phyloP scores from a whole-genome alignment of 2,113 vertebrate genomes.

The Anarhynchus alexandrinus region DNA sequence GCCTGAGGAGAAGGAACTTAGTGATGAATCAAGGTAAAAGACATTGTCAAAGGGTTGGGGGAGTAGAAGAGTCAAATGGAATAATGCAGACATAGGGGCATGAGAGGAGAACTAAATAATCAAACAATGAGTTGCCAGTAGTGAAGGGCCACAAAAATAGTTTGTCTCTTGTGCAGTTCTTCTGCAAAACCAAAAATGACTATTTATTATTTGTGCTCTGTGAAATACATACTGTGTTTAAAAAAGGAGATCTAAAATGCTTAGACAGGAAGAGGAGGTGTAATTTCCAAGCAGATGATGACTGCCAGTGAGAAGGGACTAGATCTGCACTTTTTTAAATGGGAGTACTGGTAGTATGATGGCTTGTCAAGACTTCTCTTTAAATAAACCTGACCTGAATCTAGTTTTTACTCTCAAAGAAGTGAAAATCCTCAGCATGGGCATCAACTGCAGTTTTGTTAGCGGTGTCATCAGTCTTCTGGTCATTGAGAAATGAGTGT shows the following conservation, averaged over 20 bases:
- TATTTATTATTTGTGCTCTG: background rate
- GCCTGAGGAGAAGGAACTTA: background rate
- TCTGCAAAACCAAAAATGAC: background rate
- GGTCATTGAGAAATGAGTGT: background rate
- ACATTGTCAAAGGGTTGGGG: background rate
- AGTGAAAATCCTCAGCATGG: background rate
- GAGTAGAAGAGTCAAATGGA: background rate
- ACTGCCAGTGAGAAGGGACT: background rate
- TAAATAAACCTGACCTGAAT: background rate
- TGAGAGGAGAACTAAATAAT: background rate
- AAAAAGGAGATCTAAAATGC: background rate
- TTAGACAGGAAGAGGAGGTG: background rate
- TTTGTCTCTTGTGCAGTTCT: background rate
- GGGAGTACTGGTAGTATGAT: background rate
- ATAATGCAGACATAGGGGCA: background rate
- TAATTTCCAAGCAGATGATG: background rate
- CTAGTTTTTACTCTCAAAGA: background rate
- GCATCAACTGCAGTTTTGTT: background rate
- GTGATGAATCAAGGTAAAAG: background rate
- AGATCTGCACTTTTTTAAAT: background rate
- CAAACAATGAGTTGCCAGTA: background rate
- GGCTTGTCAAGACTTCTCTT: background rate
- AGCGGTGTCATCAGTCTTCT: background rate
- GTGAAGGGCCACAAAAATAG: background rate
- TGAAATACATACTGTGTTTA: background rate